A percentile compares a stretch with the other conserved stretches of the same genome.
Evolutionary conservation across 2,888 invertebrate species (phyloP).

Genomic region (Sisyra terminalis): DNA sequence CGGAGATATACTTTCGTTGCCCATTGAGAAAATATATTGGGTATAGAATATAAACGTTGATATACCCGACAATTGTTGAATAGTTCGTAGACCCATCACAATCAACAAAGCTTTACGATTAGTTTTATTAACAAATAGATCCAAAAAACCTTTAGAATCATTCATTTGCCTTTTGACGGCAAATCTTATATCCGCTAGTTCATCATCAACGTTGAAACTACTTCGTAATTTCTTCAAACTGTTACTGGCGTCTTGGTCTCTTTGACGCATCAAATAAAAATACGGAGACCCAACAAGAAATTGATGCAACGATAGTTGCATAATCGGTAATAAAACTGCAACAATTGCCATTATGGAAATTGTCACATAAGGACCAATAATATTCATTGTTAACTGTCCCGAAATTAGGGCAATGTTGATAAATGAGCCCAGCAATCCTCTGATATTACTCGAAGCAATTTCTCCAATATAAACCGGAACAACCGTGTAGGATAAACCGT

Average conservation of each 20-base stretch:
- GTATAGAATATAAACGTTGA: conserved; percentile 8
- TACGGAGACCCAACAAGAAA: conserved; percentile 14
- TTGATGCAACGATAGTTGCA: conserved; percentile 10
- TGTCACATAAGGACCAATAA: conserved; percentile 12
- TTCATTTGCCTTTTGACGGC: conserved; percentile 7
- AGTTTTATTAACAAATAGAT: conserved; percentile 6
- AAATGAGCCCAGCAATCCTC: conserved; percentile 12
- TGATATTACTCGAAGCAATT: conserved; percentile 13
- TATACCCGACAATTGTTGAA: conserved; percentile 6
- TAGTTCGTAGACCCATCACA: conserved; percentile 5
- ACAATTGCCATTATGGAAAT: conserved; percentile 10
- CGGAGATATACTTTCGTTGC: conserved; percentile 12
- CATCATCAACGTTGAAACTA: conserved; percentile 3
- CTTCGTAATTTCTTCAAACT: conserved; percentile 6
- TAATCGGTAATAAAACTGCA: conserved; percentile 11
- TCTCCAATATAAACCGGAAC: conserved; percentile 14
- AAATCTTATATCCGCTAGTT: conserved; percentile 3
- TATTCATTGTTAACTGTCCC: conserved; percentile 9
- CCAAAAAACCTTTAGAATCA: conserved; percentile 5
- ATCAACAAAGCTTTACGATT: conserved; percentile 8
- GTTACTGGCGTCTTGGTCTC: neutral
- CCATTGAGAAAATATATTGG: conserved; percentile 14
- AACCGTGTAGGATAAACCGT: conserved; percentile 11
- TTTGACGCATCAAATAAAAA: conserved; percentile 10
- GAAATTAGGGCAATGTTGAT: conserved; percentile 10